A percentile compares a stretch with the other conserved stretches of the same genome.
Evolutionary conservation across 2,888 invertebrate genomes (phyloP).

Genomic region (Sesia apiformis): DNA sequence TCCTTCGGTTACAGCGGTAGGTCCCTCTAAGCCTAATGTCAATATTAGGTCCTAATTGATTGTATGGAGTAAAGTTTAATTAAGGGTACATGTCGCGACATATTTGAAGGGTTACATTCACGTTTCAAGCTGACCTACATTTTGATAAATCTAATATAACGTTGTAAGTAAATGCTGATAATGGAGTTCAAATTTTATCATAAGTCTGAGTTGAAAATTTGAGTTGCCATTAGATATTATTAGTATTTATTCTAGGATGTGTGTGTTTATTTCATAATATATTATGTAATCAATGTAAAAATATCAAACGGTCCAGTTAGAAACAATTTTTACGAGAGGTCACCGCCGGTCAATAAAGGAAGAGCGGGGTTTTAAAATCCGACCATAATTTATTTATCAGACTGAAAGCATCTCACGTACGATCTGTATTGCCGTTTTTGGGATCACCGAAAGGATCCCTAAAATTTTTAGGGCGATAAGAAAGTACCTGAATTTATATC

Average conservation of each 20-base stretch:
- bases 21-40: constrained; percentile 51
- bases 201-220: too few species aligned
- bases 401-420: constrained; percentile 59
- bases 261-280: too few species aligned
- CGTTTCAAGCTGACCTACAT: too few species aligned
- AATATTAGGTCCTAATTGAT: constrained; percentile 65
- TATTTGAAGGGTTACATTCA: not conserved
- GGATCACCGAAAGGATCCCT: constrained; percentile 35
- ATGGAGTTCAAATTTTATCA: not conserved
- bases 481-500: not conserved
- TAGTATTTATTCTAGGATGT: too few species aligned
- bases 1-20: constrained; percentile 37
- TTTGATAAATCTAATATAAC: too few species aligned
- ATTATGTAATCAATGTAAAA: too few species aligned
- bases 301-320: too few species aligned
- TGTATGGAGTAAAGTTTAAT: constrained; percentile 54
- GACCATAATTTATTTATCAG: constrained; percentile 47
- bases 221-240: too few species aligned
- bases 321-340: constrained; percentile 24
- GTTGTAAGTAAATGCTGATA: not conserved
- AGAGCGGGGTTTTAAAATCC: constrained; percentile 44
- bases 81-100: constrained; percentile 28
- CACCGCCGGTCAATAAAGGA: constrained; percentile 25
- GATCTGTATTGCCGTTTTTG: constrained; percentile 59
- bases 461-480: constrained; percentile 24